phyloP scores from a whole-genome alignment of 2,797 vertebrate species.

The Poecilia velifera region DNA sequence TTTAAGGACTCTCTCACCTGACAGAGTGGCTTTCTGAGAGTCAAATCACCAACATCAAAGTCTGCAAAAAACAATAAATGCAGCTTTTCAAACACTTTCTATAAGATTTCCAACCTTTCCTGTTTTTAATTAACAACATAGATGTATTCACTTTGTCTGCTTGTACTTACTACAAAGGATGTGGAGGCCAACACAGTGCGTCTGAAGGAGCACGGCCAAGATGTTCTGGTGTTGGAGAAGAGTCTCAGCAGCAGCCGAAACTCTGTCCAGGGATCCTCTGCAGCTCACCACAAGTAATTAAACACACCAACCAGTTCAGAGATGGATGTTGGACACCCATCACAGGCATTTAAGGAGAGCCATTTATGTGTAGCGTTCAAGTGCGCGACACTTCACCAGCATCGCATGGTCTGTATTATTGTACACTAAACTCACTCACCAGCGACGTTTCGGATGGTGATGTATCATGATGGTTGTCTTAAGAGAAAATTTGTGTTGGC shows the following conservation, averaged over 20 bases:
- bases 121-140: background rate
- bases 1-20: background rate
- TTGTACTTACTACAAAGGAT: slow-evolving; percentile 82
- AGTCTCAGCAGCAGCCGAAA: slow-evolving; percentile 86
- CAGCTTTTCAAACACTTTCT: background rate
- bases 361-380: background rate
- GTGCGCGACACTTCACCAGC: background rate
- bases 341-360: background rate
- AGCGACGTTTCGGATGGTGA: background rate
- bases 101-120: background rate
- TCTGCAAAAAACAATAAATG: background rate
- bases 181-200: slow-evolving; percentile 99
- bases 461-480: background rate
- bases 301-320: background rate
- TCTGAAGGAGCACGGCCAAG: slow-evolving; percentile 97
- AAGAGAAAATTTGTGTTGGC: background rate
- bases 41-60: background rate
- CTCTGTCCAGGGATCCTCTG: slow-evolving; percentile 82
- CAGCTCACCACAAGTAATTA: slow-evolving; percentile 91
- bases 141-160: slow-evolving; percentile 4
- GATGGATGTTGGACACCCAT: background rate
- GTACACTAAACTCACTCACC: background rate
- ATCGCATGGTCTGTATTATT: background rate
- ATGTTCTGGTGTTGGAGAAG: slow-evolving; percentile 98
- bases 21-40: background rate